Evolutionary conservation across 2,888 invertebrate species (phyloP).

Genomic region (Auanema freiburgensis): DNA sequence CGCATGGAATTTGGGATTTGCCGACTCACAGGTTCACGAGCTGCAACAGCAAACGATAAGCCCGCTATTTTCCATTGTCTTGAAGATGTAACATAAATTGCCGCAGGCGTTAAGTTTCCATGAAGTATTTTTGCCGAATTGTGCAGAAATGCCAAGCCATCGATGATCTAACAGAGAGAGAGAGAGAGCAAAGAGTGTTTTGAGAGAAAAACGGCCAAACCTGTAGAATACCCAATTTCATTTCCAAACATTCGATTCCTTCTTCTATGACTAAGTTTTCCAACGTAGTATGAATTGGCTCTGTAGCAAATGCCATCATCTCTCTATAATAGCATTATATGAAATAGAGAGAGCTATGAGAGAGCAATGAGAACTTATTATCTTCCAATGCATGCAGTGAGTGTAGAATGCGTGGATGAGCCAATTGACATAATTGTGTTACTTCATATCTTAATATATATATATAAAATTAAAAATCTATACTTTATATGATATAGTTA

Average conservation of each 20-base stretch:
- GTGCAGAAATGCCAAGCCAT: constrained; percentile 89
- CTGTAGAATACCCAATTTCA: constrained; percentile 61
- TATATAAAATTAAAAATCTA: too few species aligned
- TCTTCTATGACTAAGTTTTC: constrained; percentile 48
- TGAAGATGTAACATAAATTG: constrained; percentile 85
- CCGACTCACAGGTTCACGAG: constrained; percentile 50
- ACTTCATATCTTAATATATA: constrained; percentile 49
- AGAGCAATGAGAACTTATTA: constrained; percentile 42
- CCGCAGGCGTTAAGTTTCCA: constrained; percentile 89
- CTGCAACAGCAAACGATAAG: constrained; percentile 77
- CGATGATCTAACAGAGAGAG: constrained; percentile 72
- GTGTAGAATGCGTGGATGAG: constrained; percentile 57
- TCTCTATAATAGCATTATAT: constrained; percentile 28
- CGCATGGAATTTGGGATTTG: neutral
- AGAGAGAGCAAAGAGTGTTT: neutral
- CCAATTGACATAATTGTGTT: constrained; percentile 50
- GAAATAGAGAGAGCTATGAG: neutral
- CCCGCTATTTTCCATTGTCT: constrained; percentile 96
- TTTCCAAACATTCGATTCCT: constrained; percentile 56
- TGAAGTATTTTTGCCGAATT: constrained; percentile 84
- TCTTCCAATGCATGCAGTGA: constrained; percentile 54
- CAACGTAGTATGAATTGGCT: constrained; percentile 38
- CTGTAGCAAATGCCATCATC: constrained; percentile 42
- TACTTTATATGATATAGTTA: constrained; percentile 16
- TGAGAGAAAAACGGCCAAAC: constrained; percentile 21